Base-by-base conservation (phyloP, 2,113 vertebrate genomes). In the Drymodes brunneopygia region DNA sequence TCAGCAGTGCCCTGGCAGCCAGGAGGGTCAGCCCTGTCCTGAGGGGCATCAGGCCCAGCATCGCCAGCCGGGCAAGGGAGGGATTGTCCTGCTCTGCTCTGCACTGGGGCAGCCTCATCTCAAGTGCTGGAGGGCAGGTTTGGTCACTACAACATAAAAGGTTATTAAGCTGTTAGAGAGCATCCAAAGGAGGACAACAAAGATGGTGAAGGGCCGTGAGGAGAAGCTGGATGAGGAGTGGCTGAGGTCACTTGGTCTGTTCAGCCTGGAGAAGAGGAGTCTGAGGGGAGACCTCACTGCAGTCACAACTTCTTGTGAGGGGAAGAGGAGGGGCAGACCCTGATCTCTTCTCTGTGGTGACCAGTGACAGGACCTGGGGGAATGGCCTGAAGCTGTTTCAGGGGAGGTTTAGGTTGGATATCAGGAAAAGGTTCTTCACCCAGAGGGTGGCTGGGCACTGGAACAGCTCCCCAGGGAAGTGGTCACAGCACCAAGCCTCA, bases 141-240 rank as follows among this genome's bases (percentile, higher is more conserved):
- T 33, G 22, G n/a, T 0, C 1, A 2, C 25, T 2, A 0, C 11
- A 40, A 3, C n/a, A 5, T 25, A 17, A 40, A 62, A 62, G 3
- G 23, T 20, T 4, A n/a, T 29, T 24, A 24, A 71, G 8, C 5
- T 40, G 2, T 35, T 25, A 27, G 5, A 62, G 15, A 31, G 4
- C 0, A 0, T n/a, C 10, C 16, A 56, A 64, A 48, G 14, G 9
- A 71, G 5, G 7, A 2, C 7, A 2, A 7, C 6, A 18, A 25
- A 22, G 29, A 12, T 27, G 16, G 4, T 7, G 7, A 64, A 54
- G 13, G 20, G 7, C 28, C n/a, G 47, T 29, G 20, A 62, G 13
- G 2, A 5, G 40, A 80, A 48, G 11, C 4, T 0, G 0, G 22
- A 3, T 27, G 25, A 27, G 31, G 42, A 19, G 31, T 0, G 0